These are phyloP conservation scores for Sterrhoptilus dennistouni DNA, from an alignment of 2,113 vertebrate genomes.

Conservation along the genomic window DNA sequence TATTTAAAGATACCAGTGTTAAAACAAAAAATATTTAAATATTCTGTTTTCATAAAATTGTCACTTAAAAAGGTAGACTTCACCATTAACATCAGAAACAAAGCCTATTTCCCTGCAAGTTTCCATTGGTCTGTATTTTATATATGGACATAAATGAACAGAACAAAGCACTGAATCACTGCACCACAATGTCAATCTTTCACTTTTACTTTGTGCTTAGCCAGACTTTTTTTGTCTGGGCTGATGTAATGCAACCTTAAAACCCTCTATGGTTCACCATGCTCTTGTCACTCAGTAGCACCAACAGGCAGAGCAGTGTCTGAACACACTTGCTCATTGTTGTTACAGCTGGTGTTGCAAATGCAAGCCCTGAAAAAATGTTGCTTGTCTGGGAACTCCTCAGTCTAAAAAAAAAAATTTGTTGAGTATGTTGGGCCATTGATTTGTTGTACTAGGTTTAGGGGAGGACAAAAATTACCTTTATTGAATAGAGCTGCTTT, in stretches of 20 bases:
- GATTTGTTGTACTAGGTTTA: constrained; percentile 4
- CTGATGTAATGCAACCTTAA: neutral
- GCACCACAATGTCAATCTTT: neutral
- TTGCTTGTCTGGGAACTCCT: neutral
- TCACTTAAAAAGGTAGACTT: neutral
- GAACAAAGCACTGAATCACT: neutral
- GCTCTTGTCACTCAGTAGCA: neutral
- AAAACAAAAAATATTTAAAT: neutral
- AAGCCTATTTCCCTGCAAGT: neutral
- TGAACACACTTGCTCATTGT: neutral
- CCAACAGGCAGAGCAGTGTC: neutral
- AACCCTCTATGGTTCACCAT: neutral
- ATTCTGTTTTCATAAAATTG: neutral
- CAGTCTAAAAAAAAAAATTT: neutral
- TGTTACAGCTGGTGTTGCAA: constrained; percentile 28
- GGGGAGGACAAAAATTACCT: neutral
- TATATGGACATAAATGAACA: neutral
- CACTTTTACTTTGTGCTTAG: neutral
- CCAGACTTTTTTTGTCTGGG: neutral
- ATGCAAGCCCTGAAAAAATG: neutral
- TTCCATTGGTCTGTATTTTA: neutral
- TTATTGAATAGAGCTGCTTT: neutral
- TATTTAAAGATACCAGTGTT: neutral
- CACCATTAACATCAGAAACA: neutral
- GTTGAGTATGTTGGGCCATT: neutral